These are phyloP conservation scores for Eurytemora carolleeae DNA, from an alignment of 1,140 invertebrate genomes.

Conservation along the genomic window DNA sequence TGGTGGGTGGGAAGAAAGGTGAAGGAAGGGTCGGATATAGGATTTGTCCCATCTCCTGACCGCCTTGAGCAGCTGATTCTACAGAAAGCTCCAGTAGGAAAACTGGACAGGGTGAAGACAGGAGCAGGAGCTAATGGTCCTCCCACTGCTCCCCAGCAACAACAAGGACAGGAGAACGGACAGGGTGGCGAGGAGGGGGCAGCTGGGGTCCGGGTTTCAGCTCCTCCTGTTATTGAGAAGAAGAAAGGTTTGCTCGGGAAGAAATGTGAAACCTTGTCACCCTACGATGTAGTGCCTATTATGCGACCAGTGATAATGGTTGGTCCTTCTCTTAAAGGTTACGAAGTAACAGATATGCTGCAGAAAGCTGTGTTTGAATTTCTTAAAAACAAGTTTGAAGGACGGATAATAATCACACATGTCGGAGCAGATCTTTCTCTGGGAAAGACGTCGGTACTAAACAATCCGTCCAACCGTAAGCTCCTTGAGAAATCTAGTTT, in stretches of 20 bases:
- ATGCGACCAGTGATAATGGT: slow-evolving; percentile 97
- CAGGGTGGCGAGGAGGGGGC: background rate
- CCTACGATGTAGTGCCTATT: slow-evolving; percentile 98
- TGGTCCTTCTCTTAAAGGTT: slow-evolving; percentile 94
- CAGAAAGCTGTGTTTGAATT: slow-evolving; percentile 99
- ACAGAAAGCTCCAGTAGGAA: slow-evolving; percentile 44
- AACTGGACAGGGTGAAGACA: background rate
- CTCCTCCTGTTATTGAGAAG: background rate
- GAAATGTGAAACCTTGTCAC: slow-evolving; percentile 62
- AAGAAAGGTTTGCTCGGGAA: background rate
- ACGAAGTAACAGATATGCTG: slow-evolving; percentile 99
- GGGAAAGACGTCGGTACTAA: slow-evolving; percentile 88
- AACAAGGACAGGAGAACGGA: background rate
- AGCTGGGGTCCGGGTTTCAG: background rate
- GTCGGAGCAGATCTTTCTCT: slow-evolving; percentile 98
- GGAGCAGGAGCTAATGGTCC: background rate
- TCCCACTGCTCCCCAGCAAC: background rate
- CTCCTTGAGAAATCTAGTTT: slow-evolving; percentile 86
- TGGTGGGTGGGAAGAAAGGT: slow-evolving; percentile 99
- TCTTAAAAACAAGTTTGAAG: slow-evolving; percentile 89
- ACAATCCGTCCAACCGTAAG: slow-evolving; percentile 90
- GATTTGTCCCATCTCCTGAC: slow-evolving; percentile 95
- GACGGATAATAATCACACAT: slow-evolving; percentile 95
- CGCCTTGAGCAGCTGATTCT: slow-evolving; percentile 84
- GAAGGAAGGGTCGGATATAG: slow-evolving; percentile 85